Evolutionary conservation across 1,140 invertebrate genomes (phyloP).

Genomic region (Harlomillsia oculata): DNA sequence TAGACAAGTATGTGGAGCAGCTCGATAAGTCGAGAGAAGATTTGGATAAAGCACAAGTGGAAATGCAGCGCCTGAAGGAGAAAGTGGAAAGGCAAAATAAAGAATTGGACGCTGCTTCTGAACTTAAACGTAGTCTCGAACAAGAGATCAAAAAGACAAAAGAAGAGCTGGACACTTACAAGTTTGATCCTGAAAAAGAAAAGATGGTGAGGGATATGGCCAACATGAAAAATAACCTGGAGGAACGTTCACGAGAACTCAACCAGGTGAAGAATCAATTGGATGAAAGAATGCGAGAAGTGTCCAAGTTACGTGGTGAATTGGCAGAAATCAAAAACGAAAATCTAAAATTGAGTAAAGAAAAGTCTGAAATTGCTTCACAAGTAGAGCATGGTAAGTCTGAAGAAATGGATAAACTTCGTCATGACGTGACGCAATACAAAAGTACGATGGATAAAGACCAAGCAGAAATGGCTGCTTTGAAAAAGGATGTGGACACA

Average conservation of each 20-base stretch:
- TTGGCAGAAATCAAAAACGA: conserved; percentile 38
- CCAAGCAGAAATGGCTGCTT: conserved; percentile 2
- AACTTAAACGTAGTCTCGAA: conserved; percentile 6
- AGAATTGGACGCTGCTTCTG: conserved; percentile 43
- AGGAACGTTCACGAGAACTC: conserved; percentile 32
- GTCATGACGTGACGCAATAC: background rate
- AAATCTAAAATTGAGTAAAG: conserved; percentile 38
- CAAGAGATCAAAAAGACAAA: conserved; percentile 6
- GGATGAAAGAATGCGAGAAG: conserved; percentile 52
- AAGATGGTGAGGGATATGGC: conserved; percentile 13
- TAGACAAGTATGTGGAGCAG: conserved; percentile 5
- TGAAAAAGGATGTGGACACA: conserved; percentile 20
- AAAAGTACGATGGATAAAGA: conserved; percentile 4
- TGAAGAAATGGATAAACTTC: conserved; percentile 40
- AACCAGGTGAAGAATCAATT: conserved; percentile 48
- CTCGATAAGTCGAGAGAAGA: conserved; percentile 55
- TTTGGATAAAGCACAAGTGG: conserved; percentile 67
- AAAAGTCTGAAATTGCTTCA: conserved; percentile 41
- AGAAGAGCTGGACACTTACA: background rate
- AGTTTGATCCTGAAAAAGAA: conserved; percentile 6
- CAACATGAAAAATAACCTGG: conserved; percentile 36
- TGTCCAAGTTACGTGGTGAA: conserved; percentile 55
- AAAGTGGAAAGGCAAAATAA: conserved; percentile 48
- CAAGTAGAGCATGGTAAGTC: conserved; percentile 57
- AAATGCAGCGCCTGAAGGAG: conserved; percentile 66